phyloP scores from a whole-genome alignment of 2,797 vertebrate genomes.

The Nasua narica region DNA sequence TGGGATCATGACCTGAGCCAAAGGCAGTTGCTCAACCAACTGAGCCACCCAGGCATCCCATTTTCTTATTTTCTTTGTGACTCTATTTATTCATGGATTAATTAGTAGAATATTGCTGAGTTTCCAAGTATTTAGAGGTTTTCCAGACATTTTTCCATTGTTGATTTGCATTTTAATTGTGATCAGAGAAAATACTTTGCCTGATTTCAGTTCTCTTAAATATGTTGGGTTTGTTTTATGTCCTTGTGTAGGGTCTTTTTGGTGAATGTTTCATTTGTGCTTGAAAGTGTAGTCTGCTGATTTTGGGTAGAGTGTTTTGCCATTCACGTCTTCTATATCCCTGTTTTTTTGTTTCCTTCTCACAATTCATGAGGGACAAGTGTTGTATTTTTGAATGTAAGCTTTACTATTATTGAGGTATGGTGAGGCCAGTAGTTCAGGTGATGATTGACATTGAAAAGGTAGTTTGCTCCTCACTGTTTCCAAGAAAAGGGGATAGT shows the following conservation, averaged over 20 bases:
- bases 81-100: not conserved
- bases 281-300: not conserved
- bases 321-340: not conserved
- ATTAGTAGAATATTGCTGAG: not conserved
- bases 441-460: not conserved
- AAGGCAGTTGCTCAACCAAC: no score
- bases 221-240: not conserved
- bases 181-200: not conserved
- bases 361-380: not conserved
- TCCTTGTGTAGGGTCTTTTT: not conserved
- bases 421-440: not conserved
- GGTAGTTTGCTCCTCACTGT: not conserved
- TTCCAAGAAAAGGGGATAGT: not conserved
- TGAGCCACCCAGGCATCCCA: no score
- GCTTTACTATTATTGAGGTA: not conserved
- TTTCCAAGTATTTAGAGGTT: not conserved
- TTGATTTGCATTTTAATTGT: not conserved
- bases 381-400: not conserved
- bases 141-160: not conserved
- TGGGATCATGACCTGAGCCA: no score
- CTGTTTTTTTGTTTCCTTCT: not conserved
- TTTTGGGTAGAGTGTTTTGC: not conserved
- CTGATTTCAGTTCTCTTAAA: not conserved
- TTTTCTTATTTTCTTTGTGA: not conserved
- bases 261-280: not conserved